Base-by-base conservation (phyloP, 2,113 vertebrate species). In the Gallinago jamesoni region DNA sequence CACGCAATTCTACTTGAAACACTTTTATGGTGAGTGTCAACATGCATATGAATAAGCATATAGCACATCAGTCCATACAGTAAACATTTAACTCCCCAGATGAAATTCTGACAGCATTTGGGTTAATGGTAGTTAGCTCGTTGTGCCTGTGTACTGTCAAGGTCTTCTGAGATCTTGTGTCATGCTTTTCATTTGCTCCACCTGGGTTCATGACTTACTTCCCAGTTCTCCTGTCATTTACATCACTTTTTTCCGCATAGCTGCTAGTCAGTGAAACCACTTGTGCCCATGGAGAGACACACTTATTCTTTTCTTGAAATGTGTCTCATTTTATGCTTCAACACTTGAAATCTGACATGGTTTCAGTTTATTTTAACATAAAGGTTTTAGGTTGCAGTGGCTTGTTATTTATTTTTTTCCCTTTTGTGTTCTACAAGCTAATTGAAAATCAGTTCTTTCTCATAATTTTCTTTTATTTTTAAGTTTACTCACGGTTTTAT, bases 361-460 rank as follows among this genome's bases (percentile, higher is more conserved):
- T 52, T 90, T 84, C 56, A 55, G 53, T 73, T 96, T 93, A 85
- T 90, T 97, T 94, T 96, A 95, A 74, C 30, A 79, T 64, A 80
- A 92, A 93, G 33, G 22, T 91, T 97, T 94, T 89, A 94, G 43
- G 68, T 93, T 83, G 24, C 28, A 53, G 15, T 95, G 92, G 73
- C 68, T 93, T 92, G 27, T 66, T 84, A 50, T 45, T 56, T 68
- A 56, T 79, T 91, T 89, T 89, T 17, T 66, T 87, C 22, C 21
- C 28, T 84, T 12, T 87, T 84, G 37, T 45, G 8, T n/a, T 75
- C 23, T 64, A 64, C 11, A 47, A 0, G 4, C 45, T 91, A 78
- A 82, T 33, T 90, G 30, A 14, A 89, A 87, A 75, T 64, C 18
- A 62, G 23, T 70, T 50, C 12, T 74, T 73, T 55, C 72, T 67